Conservation (phyloP, 2,888 invertebrate genomes). For the Baronia brevicornis region DNA sequence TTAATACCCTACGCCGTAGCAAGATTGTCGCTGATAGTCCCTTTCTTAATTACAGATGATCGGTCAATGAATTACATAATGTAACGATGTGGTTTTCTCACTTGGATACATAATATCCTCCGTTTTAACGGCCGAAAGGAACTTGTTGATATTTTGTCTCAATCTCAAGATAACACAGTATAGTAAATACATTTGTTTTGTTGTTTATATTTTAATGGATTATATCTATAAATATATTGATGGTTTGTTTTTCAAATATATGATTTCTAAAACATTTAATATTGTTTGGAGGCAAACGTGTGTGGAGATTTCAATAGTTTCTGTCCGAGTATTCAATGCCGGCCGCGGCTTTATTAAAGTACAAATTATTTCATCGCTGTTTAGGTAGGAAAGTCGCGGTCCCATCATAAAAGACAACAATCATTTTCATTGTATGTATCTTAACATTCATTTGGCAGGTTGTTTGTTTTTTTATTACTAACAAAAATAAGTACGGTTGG, state of each 20-base stretch:
- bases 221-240: constrained; percentile 63
- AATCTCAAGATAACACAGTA: too few relatives aligned
- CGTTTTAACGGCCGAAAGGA: too few relatives aligned
- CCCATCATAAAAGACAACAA: constrained; percentile 43
- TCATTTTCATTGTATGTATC: constrained; percentile 40
- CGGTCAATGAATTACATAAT: too few relatives aligned
- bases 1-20: too few relatives aligned
- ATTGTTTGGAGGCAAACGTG: constrained; percentile 24
- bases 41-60: too few relatives aligned
- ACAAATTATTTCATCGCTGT: constrained; percentile 64
- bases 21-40: too few relatives aligned
- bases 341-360: constrained; percentile 52
- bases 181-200: constrained; percentile 68
- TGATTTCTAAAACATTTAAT: constrained; percentile 42
- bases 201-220: constrained; percentile 72
- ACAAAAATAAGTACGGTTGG: too few relatives aligned
- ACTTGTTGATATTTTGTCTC: too few relatives aligned
- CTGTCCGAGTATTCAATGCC: constrained; percentile 15
- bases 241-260: constrained; percentile 45
- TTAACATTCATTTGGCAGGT: constrained; percentile 29
- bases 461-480: constrained; percentile 14
- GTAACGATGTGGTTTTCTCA: too few relatives aligned
- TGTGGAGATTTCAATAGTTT: constrained; percentile 16
- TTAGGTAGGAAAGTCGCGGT: constrained; percentile 56
- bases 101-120: too few relatives aligned